Conservation (phyloP, 2,888 invertebrate species). For the Hofmannophila pseudospretella region DNA sequence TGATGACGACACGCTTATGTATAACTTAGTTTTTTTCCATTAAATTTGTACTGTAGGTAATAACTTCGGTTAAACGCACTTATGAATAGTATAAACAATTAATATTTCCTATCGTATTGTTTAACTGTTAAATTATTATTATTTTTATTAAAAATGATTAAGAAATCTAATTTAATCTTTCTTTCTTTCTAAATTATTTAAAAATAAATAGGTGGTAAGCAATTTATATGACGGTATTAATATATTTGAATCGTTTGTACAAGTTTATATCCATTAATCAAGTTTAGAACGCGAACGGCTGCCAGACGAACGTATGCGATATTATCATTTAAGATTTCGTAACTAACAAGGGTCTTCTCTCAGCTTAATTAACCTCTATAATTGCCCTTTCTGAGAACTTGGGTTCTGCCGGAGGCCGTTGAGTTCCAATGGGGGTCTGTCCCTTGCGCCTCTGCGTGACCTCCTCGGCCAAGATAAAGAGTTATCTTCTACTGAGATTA, state of each 20-base stretch:
- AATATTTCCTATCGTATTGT: too few relatives aligned
- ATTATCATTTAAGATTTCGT: conserved; percentile 39
- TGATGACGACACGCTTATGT: too few relatives aligned
- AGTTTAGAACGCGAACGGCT: conserved; percentile 26
- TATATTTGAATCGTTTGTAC: conserved; percentile 15
- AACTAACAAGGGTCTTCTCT: conserved; percentile 39
- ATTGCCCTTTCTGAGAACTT: conserved; percentile 33
- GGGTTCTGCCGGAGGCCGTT: conserved; percentile 4
- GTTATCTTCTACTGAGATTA: too few relatives aligned
- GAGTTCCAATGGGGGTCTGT: conserved; percentile 1
- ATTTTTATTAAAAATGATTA: neutral
- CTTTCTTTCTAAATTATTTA: neutral
- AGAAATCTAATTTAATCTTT: conserved; percentile 1
- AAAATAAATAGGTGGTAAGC: too few relatives aligned
- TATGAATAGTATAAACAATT: too few relatives aligned
- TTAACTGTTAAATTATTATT: too few relatives aligned
- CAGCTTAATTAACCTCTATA: conserved; percentile 45
- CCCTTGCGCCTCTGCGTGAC: neutral
- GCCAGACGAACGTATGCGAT: conserved; percentile 24
- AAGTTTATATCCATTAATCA: conserved; percentile 24
- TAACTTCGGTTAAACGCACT: too few relatives aligned
- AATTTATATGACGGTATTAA: conserved; percentile 1
- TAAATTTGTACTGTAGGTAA: too few relatives aligned
- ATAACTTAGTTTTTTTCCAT: too few relatives aligned
- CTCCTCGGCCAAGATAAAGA: neutral